Percentiles rank a stretch among this genome's conserved stretches.
phyloP scores from a whole-genome alignment of 2,888 invertebrate species.

The Polyommatus iphigenia region DNA sequence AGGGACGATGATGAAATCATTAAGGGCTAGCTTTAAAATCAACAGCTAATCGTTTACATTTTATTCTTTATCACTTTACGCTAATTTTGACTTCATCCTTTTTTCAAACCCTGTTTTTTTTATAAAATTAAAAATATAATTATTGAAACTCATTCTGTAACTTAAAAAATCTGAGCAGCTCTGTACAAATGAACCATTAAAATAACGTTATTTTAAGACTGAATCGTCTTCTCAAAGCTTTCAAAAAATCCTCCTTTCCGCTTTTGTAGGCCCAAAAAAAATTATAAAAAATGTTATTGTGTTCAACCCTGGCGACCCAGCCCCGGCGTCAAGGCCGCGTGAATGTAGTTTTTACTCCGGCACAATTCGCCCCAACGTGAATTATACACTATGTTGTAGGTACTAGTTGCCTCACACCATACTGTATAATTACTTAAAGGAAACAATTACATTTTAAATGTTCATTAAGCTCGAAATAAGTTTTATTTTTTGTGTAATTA shows the following conservation, averaged over 20 bases:
- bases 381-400: background rate
- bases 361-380: background rate
- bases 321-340: background rate
- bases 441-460: background rate
- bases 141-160: background rate
- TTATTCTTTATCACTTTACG: too few species aligned
- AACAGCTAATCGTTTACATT: too few species aligned
- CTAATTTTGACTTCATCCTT: too few species aligned
- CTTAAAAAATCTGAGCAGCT: background rate
- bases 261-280: background rate
- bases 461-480: background rate
- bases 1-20: too few species aligned
- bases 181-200: too few species aligned
- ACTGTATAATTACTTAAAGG: background rate
- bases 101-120: too few species aligned
- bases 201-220: too few species aligned
- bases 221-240: background rate
- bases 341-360: slow-evolving; percentile 16
- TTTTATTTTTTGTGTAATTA: background rate
- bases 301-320: slow-evolving; percentile 6
- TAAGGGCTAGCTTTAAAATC: too few species aligned
- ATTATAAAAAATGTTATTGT: background rate
- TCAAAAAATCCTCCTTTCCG: background rate
- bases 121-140: too few species aligned
- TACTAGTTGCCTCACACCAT: background rate